Evolutionary conservation across 1,140 invertebrate species (phyloP).

Genomic region (Drosophila watanabei): DNA sequence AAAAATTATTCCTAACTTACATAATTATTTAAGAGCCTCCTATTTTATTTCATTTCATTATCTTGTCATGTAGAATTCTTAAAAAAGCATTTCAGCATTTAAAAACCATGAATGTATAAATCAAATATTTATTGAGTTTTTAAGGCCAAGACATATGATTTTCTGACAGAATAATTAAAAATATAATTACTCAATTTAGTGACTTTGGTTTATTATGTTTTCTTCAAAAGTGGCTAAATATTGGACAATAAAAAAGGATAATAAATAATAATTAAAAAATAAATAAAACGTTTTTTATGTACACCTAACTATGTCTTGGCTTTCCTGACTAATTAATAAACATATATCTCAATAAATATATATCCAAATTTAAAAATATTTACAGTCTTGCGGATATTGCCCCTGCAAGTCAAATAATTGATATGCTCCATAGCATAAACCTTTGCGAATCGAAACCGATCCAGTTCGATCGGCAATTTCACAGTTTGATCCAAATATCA

Average conservation of each 20-base stretch:
- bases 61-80: not conserved
- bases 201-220: not conserved
- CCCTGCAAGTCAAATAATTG: not conserved
- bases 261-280: not conserved
- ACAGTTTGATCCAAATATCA: constrained; percentile 24
- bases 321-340: too few species aligned
- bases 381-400: not conserved
- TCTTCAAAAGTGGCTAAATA: not conserved
- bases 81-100: not conserved
- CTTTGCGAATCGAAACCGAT: constrained; percentile 3
- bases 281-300: not conserved
- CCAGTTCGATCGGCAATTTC: constrained; percentile 3
- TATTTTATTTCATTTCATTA: not conserved
- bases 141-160: not conserved
- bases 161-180: not conserved
- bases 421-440: not conserved
- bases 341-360: too few species aligned
- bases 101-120: not conserved
- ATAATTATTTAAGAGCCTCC: not conserved
- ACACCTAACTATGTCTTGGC: too few species aligned
- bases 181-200: not conserved
- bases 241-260: not conserved
- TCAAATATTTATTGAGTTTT: too few species aligned
- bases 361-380: constrained; percentile 3
- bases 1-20: not conserved